Percentiles rank a stretch among this genome's conserved stretches.
Evolutionary conservation across 35 echinoderm and acorn worm genomes (phyloP).

Genomic region (Diadema setosum): DNA sequence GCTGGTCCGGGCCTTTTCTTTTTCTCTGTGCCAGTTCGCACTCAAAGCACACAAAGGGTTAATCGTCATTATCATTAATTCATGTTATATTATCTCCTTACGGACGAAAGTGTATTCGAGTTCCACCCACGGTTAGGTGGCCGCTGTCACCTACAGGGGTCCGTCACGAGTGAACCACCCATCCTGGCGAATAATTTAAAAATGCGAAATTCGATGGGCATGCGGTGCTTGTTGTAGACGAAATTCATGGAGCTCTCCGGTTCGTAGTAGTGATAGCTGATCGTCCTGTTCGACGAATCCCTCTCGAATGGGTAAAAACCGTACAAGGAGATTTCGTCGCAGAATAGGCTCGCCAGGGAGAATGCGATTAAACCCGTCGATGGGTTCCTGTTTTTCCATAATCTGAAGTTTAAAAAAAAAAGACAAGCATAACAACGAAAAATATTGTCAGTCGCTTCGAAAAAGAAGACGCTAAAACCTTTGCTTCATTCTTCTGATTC

Average conservation of each 20-base stretch:
- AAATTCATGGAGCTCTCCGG: background rate
- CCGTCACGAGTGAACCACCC: no score
- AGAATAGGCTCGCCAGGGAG: background rate
- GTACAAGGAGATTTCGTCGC: conserved; percentile 8
- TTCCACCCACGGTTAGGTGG: no score
- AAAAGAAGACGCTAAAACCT: no score
- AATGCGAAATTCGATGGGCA: background rate
- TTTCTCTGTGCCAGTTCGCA: no score
- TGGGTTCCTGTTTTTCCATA: conserved; percentile 10
- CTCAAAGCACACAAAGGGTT: no score
- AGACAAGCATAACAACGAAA: background rate
- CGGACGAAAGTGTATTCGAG: no score
- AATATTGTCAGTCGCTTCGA: no score
- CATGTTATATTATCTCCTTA: no score
- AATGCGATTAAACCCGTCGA: conserved; percentile 1
- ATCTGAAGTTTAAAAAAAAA: background rate
- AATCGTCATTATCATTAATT: no score
- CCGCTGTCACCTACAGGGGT: no score
- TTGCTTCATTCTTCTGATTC: no score
- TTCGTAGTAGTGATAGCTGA: conserved; percentile 12
- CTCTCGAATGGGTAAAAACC: conserved; percentile 18
- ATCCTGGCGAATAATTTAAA: background rate
- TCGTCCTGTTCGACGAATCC: background rate
- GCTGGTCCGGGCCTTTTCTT: no score
- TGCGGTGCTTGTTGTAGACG: background rate